phyloP scores from a whole-genome alignment of 2,113 vertebrate species.

The Notarius quadriscutis region DNA sequence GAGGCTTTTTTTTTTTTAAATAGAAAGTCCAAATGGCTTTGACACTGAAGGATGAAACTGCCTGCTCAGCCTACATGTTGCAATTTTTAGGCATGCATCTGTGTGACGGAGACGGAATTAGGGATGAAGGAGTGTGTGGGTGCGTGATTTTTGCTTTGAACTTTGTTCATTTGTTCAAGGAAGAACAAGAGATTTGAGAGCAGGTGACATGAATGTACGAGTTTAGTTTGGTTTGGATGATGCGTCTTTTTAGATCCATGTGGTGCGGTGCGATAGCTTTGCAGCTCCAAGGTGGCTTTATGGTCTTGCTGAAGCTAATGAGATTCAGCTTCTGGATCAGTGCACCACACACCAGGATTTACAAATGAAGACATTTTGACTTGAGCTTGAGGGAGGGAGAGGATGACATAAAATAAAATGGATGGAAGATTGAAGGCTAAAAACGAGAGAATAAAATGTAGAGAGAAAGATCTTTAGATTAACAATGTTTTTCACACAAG shows the following conservation, averaged over 20 bases:
- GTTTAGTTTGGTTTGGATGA: not conserved
- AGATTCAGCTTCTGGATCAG: slow-evolving; percentile 14
- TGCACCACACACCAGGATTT: not conserved
- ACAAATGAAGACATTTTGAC: not conserved
- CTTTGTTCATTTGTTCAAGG: not conserved
- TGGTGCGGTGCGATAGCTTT: slow-evolving; percentile 4
- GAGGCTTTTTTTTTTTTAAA: not conserved
- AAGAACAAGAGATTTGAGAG: slow-evolving; percentile 16
- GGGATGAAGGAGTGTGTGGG: not conserved
- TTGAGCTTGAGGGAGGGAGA: not conserved
- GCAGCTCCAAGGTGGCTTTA: slow-evolving; percentile 6
- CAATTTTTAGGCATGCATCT: slow-evolving; percentile 4
- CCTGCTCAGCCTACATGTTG: slow-evolving; percentile 23
- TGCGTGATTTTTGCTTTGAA: not conserved
- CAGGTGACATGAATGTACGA: slow-evolving; percentile 4
- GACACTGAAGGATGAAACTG: slow-evolving; percentile 22
- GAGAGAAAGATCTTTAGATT: not conserved
- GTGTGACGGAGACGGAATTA: not conserved
- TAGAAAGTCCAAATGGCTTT: not conserved
- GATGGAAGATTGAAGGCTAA: not conserved
- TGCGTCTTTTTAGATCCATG: not conserved
- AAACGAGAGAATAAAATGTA: not conserved
- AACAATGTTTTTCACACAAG: not conserved
- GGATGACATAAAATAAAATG: not conserved
- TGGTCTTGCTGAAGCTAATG: slow-evolving; percentile 17